Conservation (phyloP, 2,888 invertebrate species). For the Sinotaia quadrata region DNA sequence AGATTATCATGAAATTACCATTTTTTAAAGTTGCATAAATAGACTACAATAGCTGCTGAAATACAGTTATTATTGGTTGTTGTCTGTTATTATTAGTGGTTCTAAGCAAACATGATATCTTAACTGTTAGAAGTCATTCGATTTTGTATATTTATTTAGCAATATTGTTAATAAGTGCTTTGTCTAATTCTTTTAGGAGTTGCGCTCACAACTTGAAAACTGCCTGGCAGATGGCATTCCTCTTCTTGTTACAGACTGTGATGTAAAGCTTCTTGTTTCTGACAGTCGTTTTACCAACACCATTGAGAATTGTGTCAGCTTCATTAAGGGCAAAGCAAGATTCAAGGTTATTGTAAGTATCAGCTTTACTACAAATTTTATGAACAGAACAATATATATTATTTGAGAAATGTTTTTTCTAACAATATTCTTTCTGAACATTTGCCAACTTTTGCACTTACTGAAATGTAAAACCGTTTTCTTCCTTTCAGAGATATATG, state of each 20-base stretch:
- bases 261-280: conserved; percentile 57
- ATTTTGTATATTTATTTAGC: background rate
- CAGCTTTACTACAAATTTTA: background rate
- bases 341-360: conserved; percentile 69
- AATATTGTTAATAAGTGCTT: background rate
- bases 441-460: too few species aligned
- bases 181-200: conserved; percentile 56
- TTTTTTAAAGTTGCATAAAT: too few species aligned
- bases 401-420: too few species aligned
- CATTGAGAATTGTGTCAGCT: conserved; percentile 61
- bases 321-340: conserved; percentile 64
- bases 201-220: conserved; percentile 70
- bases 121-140: background rate
- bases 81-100: too few species aligned
- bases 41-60: too few species aligned
- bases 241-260: conserved; percentile 69
- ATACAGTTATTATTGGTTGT: too few species aligned
- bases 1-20: too few species aligned
- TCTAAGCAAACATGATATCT: background rate
- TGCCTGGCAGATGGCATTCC: conserved; percentile 70
- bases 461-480: too few species aligned
- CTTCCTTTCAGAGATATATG: too few species aligned
- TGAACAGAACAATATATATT: background rate
- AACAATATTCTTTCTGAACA: too few species aligned
- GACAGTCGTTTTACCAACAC: conserved; percentile 65